These are phyloP conservation scores for Phoxinus dragarum DNA, from an alignment of 2,797 vertebrate genomes.

Conservation along the genomic window DNA sequence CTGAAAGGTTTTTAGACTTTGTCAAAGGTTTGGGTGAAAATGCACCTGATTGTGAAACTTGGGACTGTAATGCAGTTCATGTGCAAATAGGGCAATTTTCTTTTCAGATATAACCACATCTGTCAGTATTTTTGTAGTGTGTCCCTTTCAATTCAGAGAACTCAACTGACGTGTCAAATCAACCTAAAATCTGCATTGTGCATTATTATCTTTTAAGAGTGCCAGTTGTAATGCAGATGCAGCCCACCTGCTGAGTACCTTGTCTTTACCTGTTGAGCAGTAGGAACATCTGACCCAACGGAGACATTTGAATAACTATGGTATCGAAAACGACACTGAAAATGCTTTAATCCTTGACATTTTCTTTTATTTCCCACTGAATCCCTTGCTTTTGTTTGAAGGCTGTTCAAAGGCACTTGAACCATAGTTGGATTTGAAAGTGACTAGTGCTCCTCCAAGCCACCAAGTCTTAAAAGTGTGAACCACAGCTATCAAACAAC, in stretches of 20 bases:
- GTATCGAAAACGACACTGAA: not conserved
- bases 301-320: not conserved
- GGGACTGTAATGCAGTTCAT: not conserved
- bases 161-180: not conserved
- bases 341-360: constrained; percentile 11
- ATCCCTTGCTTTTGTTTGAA: constrained; percentile 27
- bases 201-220: not conserved
- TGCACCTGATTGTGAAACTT: not conserved
- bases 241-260: not conserved
- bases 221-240: not conserved
- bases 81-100: not conserved
- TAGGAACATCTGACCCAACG: not conserved
- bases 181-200: not conserved
- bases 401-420: constrained; percentile 27
- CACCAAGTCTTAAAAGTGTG: constrained; percentile 34
- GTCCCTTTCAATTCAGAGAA: not conserved
- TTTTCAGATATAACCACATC: not conserved
- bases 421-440: constrained; percentile 42
- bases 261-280: not conserved
- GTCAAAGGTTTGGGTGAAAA: not conserved
- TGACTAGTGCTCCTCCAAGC: constrained; percentile 31
- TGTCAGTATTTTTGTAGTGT: not conserved
- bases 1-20: not conserved
- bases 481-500: constrained; percentile 45
- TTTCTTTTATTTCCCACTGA: constrained; percentile 4